Conservation (phyloP, 2,113 vertebrate genomes). For the Chionomys nivalis region DNA sequence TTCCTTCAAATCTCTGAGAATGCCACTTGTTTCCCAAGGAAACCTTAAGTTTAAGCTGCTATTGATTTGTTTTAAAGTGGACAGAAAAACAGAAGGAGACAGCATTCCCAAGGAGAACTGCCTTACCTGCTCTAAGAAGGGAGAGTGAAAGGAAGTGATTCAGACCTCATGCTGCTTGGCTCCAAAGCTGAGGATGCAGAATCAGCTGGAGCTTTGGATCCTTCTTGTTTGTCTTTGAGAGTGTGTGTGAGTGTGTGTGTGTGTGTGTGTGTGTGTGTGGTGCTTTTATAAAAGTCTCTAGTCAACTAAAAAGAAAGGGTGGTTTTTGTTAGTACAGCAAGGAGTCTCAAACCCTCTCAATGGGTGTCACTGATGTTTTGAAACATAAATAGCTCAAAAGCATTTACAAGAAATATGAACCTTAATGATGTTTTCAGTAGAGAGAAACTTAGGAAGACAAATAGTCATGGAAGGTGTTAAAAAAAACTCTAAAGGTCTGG, state of each 20-base stretch:
- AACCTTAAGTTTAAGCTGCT: slow-evolving; percentile 29
- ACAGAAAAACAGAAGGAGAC: slow-evolving; percentile 25
- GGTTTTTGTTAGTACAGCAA: background rate
- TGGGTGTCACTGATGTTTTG: background rate
- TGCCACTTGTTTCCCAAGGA: slow-evolving; percentile 35
- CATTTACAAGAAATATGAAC: slow-evolving; percentile 19
- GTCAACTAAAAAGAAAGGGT: slow-evolving; percentile 8
- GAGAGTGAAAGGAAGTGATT: slow-evolving; percentile 4
- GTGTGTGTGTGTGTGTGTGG: background rate
- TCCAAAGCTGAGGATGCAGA: slow-evolving; percentile 15
- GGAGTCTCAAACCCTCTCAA: slow-evolving; percentile 22
- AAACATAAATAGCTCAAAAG: slow-evolving; percentile 65
- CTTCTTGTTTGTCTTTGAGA: slow-evolving; percentile 14
- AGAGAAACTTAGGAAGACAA: slow-evolving; percentile 28
- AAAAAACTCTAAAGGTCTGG: background rate
- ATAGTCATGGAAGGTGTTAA: background rate
- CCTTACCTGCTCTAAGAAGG: slow-evolving; percentile 12
- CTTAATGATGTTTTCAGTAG: slow-evolving; percentile 38
- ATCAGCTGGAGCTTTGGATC: slow-evolving; percentile 39
- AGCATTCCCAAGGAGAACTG: slow-evolving; percentile 33
- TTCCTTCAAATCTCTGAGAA: slow-evolving; percentile 66
- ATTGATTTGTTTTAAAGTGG: slow-evolving; percentile 44
- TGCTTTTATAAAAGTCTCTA: slow-evolving; percentile 13
- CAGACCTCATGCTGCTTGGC: slow-evolving; percentile 23
- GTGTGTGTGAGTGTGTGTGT: too few relatives aligned